Evolutionary conservation across 2,113 vertebrate species (phyloP), one percentile per base, ranked within the genome.

Genomic region (Halcyon malimbica): DNA sequence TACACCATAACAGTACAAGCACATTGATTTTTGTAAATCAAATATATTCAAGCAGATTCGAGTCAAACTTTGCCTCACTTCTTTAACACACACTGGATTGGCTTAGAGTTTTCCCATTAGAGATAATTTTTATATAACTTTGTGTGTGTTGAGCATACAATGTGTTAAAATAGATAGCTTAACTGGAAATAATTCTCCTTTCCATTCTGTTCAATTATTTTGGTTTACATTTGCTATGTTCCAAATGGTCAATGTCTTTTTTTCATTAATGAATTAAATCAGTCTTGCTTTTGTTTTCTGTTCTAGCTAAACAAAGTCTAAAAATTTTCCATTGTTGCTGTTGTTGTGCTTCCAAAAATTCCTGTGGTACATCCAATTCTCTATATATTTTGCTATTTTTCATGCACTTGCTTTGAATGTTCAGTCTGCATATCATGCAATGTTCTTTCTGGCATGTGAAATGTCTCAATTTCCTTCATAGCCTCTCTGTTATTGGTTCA

Each of bases 261-360:
- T 96, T 95, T 92, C 87, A 97, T 98, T 96, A 97, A 98, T 98
- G 94, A 97, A 97, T 97, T 93, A 95, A 94, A 93, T 95, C 95
- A 91, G 89, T 84, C 94, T 95, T 93, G 88, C 92, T 95, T 97
- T 98, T 97, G 97, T 97, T 98, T 97, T 98, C 89, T 96, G 87
- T 67, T 96, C 89, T 89, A 93, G 77, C 89, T 97, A 97, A 97
- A 97, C 96, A 94, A 85, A 96, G 93, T 67, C 97, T 89, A 89
- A 96, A 95, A 97, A 88, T 25, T 97, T 97, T 96, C 97, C 94
- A 94, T 96, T 96, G 95, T 97, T 97, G 70, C 88, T 96, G 91
- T 96, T 97, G 84, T 69, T 89, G 87, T 87, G 92, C 96, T 98
- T 97, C 96, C 95, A 96, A 97, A 98, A 97, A 94, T 97, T 89